These are phyloP conservation scores for Ispidina lecontei DNA, from an alignment of 2,797 vertebrate species.

Conservation along the genomic window DNA sequence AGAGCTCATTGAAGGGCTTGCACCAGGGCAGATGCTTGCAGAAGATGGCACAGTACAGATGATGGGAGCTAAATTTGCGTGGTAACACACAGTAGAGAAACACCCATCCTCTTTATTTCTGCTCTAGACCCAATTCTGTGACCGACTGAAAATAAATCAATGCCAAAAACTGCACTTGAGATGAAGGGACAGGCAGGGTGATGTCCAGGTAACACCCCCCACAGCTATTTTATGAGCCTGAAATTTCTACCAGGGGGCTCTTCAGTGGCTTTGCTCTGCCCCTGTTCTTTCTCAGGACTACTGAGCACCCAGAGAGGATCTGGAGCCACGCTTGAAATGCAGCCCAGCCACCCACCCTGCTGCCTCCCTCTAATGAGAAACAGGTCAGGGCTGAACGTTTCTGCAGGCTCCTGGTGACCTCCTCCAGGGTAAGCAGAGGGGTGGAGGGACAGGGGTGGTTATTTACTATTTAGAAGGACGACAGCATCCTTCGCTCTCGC, in stretches of 20 bases:
- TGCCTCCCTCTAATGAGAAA: not conserved
- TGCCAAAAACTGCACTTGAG: not conserved
- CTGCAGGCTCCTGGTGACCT: not conserved
- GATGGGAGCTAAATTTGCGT: not conserved
- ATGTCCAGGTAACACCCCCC: not conserved
- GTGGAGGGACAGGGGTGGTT: not conserved
- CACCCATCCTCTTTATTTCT: not conserved
- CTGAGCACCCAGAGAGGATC: fast-evolving
- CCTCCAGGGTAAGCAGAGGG: not conserved
- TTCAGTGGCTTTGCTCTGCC: not conserved
- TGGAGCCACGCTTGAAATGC: not conserved
- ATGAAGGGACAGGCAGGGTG: not conserved
- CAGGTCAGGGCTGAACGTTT: not conserved
- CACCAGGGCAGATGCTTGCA: not conserved
- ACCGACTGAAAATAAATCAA: not conserved
- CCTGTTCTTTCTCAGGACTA: not conserved
- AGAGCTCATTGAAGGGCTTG: not conserved
- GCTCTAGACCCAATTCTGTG: not conserved
- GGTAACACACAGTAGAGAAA: not conserved
- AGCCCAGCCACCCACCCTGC: not conserved
- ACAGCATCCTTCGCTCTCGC: not conserved
- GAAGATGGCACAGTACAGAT: not conserved
- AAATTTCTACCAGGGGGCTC: fast-evolving
- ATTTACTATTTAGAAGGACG: not conserved
- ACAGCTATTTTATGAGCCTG: not conserved